Evolutionary conservation across 2,888 invertebrate species (phyloP).

Genomic region (Parasteatoda lunata): DNA sequence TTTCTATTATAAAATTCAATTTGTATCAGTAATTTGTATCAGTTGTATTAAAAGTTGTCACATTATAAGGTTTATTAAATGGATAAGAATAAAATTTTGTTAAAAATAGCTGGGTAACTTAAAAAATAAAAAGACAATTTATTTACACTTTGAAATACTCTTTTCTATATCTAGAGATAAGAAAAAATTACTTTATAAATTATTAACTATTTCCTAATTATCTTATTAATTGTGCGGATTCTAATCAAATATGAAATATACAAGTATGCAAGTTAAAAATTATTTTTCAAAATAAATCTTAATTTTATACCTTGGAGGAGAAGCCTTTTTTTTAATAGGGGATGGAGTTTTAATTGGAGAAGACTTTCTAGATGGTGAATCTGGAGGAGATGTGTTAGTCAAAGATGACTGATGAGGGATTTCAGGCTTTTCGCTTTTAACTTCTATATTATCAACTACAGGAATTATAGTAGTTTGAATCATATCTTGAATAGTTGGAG

Average conservation of each 20-base stretch:
- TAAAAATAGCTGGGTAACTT: not conserved
- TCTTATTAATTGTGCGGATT: not conserved
- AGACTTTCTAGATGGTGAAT: slow-evolving; percentile 51
- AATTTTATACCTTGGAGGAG: slow-evolving; percentile 52
- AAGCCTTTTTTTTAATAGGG: slow-evolving; percentile 58
- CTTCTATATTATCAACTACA: slow-evolving; percentile 68
- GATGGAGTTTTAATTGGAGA: slow-evolving; percentile 61
- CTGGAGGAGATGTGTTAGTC: slow-evolving; percentile 36
- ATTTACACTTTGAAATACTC: not conserved
- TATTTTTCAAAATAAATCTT: not conserved
- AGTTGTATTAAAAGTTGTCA: too few relatives aligned
- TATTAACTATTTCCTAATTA: not conserved
- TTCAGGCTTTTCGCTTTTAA: slow-evolving; percentile 54
- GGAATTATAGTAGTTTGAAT: slow-evolving; percentile 70
- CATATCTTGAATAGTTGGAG: slow-evolving; percentile 71
- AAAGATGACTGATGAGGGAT: slow-evolving; percentile 27
- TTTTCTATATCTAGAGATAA: not conserved
- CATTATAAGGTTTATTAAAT: too few relatives aligned
- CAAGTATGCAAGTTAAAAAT: not conserved
- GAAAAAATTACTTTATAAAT: not conserved
- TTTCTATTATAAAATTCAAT: too few relatives aligned
- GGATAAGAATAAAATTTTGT: not conserved
- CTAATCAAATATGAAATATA: not conserved
- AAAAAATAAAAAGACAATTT: not conserved
- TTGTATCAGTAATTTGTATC: too few relatives aligned